phyloP scores from a whole-genome alignment of 2,113 vertebrate species.

The Ornithorhynchus anatinus region DNA sequence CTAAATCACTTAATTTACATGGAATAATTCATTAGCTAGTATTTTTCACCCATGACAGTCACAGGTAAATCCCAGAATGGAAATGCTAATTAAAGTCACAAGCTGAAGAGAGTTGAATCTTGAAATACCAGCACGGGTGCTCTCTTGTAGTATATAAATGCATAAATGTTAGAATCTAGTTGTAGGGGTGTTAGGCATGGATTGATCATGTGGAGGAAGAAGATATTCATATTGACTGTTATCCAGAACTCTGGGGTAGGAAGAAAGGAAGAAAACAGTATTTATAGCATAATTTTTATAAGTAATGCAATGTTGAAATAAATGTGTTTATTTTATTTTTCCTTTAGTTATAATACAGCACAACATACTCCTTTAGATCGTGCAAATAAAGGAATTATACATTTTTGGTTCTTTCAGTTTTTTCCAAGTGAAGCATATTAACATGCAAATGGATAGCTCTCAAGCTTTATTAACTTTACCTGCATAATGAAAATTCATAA shows the following conservation, averaged over 20 bases:
- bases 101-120: slow-evolving; percentile 48
- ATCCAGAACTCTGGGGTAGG: no score
- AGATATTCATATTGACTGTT: no score
- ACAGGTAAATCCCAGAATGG: slow-evolving; percentile 48
- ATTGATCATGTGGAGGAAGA: no score
- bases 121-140: slow-evolving; percentile 31
- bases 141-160: background rate
- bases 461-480: fast-evolving
- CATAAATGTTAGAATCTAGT: background rate
- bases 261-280: no score
- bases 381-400: background rate
- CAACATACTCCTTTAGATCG: background rate
- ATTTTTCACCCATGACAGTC: slow-evolving; percentile 48
- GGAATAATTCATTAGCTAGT: slow-evolving; percentile 62
- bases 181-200: background rate
- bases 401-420: background rate
- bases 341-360: background rate
- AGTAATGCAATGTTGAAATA: no score
- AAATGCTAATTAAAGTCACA: slow-evolving; percentile 56
- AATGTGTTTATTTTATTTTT: background rate
- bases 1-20: slow-evolving; percentile 47
- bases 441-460: background rate
- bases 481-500: background rate
- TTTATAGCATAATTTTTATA: no score
- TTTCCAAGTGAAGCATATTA: background rate